Evolutionary conservation across 2,113 vertebrate genomes (phyloP), one percentile per base, ranked within the genome.

Genomic region (Catharus minimus): DNA sequence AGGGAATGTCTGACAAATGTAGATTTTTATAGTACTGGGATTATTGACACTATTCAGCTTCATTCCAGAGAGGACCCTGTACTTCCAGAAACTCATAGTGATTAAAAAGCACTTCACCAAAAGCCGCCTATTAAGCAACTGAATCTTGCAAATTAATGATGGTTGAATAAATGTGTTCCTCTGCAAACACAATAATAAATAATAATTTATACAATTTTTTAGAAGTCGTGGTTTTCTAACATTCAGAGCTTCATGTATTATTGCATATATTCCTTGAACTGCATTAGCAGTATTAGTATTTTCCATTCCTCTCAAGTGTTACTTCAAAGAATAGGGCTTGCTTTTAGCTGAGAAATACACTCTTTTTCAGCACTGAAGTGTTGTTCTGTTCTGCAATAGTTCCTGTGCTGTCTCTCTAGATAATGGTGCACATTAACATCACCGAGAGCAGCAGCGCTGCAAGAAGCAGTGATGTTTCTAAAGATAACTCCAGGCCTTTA

Each of bases 401-500:
- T 93, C 81, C 64, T 93, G 52, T 79, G 86, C 92, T 95, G 88
- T 69, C 88, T 93, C 53, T 91, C 15, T 19, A 76, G 75, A 84
- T 95, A 92, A 90, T 85, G 61, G 58, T 68, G 41, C 67, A 39
- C 67, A 94, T 91, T 94, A 93, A 47, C 77, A 88, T 76, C 75
- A 33, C 26, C 0, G 1, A 88, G 77, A 95, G 81, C 80, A 93
- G 85, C 85, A 82, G 89, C 0, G 0, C 92, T 82, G 71, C 74
- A 85, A 95, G 82, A 66, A 74, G 50, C 87, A 76, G 62, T 64
- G 83, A 84, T 90, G 77, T 92, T 95, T 96, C 88, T 92, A 94
- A 94, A 95, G 90, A 95, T 95, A 94, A 89, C 91, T 91, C 62
- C 80, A 75, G 74, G 76, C 84, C 82, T 86, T 93, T 93, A 85